phyloP scores from a whole-genome alignment of 35 echinoderm and acorn worm genomes.

The Amphiura filiformis region DNA sequence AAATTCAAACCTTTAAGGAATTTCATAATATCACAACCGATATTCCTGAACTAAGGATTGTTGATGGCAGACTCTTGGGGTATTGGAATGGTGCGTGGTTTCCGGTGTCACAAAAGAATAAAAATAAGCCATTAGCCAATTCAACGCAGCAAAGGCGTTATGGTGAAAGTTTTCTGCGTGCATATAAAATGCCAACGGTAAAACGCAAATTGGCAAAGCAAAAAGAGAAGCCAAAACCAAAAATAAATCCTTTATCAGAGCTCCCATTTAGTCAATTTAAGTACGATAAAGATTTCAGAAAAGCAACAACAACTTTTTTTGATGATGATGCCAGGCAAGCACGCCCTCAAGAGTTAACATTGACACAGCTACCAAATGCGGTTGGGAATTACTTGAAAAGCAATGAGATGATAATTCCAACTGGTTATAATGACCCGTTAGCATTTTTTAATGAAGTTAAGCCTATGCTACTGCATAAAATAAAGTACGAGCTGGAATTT shows the following conservation, averaged over 20 bases:
- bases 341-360: background rate
- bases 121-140: constrained; percentile 1
- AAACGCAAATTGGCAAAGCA: background rate
- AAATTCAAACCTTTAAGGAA: background rate
- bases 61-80: background rate
- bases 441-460: background rate
- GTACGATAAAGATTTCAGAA: background rate
- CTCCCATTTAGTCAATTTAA: background rate
- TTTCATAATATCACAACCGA: background rate
- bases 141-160: background rate
- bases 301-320: background rate
- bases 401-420: constrained; percentile 8
- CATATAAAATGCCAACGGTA: constrained; percentile 3
- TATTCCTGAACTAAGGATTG: background rate
- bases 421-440: background rate
- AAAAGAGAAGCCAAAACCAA: background rate
- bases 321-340: background rate
- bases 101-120: background rate
- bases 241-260: background rate
- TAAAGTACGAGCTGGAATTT: background rate
- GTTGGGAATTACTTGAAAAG: constrained; percentile 2
- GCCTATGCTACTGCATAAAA: constrained; percentile 10
- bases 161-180: background rate
- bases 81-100: background rate
- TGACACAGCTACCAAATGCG: background rate